Base-by-base conservation (phyloP, 2,888 invertebrate species). In the Ypsolopha sequella region DNA sequence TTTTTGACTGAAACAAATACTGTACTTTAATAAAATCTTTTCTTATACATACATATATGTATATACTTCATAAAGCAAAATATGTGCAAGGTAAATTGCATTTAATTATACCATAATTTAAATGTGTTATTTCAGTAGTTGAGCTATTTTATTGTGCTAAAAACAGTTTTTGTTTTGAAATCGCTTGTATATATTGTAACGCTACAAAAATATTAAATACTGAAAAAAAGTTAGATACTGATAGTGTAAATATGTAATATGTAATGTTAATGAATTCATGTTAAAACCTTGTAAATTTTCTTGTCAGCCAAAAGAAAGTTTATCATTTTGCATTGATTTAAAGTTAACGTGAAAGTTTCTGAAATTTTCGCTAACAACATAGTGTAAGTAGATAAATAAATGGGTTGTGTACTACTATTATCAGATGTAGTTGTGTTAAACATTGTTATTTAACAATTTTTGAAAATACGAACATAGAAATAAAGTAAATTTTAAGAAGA, bases 341-440 rank as follows among this genome's bases (percentile, higher is more conserved):
- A 44, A 48, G 38, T 24, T 24, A 36, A 38, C 47, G 53, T 49
- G 48, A 51, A 41, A 34, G 57, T 55, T 50, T 44, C 13, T 47
- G 36, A 47, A 52, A 53, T 50, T 53, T 36, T 67, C 60, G 69
- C 68, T 64, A 62, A 24, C 66, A 60, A 66, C 67, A 66, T 62
- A 55, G 53, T 57, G 66, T 57, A 65, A 66, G 81, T 82, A 80
- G 78, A 64, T 68, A 75, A 74, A 60, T 70, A 78, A 80, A 80
- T 58, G 71, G 84, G 84, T 84, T 84, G 84, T 84, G 84, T 84
- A 79, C 74, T 76, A 71, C 78, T 82, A 84, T 82, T 82, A 84
- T 82, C 78, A 81, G 64, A 72, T 65, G 76, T 82, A 81, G 79
- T 65, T 66, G 74, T 71, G 76, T 72, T 69, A 70, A 70, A 73